A percentile compares a stretch with the other conserved stretches of the same genome.
Evolutionary conservation across 2,888 invertebrate species (phyloP).

Genomic region (Calameuta filiformis): DNA sequence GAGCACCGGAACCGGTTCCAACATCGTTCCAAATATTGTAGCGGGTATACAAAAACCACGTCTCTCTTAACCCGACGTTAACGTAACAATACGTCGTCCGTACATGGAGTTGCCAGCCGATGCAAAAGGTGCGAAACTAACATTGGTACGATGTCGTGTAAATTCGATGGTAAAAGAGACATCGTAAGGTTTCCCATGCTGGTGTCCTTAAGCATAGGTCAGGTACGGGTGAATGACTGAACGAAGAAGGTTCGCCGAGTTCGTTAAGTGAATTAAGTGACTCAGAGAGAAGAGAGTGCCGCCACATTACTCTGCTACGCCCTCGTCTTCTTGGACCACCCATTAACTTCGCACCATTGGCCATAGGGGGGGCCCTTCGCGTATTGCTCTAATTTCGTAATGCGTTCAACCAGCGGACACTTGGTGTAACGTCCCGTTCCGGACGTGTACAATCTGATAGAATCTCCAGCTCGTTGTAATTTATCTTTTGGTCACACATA

Average conservation of each 20-base stretch:
- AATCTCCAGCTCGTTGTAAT: constrained; percentile 30
- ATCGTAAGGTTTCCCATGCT: not conserved
- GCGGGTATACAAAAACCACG: not conserved
- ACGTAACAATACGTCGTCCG: not conserved
- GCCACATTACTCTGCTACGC: constrained; percentile 22
- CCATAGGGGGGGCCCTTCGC: constrained; percentile 12
- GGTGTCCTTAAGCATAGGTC: not conserved
- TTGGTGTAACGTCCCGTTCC: constrained; percentile 13
- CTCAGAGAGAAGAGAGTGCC: constrained; percentile 21
- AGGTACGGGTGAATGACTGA: not conserved
- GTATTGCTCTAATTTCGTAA: constrained; percentile 43
- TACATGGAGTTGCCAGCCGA: not conserved
- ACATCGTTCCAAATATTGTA: not conserved
- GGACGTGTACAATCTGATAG: constrained; percentile 19
- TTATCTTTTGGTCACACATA: constrained; percentile 24
- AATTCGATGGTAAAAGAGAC: not conserved
- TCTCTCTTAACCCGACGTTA: not conserved
- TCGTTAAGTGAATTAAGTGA: constrained; percentile 43
- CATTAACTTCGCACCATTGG: constrained; percentile 32
- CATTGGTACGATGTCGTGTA: not conserved
- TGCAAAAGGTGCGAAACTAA: not conserved
- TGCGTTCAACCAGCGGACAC: constrained; percentile 28
- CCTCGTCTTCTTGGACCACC: constrained; percentile 17
- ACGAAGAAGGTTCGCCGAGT: not conserved
- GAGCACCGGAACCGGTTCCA: not conserved